A percentile compares a stretch with the other conserved stretches of the same genome.
These are phyloP conservation scores for Habropoda laboriosa DNA, from an alignment of 1,140 invertebrate genomes.

Conservation along the genomic window DNA sequence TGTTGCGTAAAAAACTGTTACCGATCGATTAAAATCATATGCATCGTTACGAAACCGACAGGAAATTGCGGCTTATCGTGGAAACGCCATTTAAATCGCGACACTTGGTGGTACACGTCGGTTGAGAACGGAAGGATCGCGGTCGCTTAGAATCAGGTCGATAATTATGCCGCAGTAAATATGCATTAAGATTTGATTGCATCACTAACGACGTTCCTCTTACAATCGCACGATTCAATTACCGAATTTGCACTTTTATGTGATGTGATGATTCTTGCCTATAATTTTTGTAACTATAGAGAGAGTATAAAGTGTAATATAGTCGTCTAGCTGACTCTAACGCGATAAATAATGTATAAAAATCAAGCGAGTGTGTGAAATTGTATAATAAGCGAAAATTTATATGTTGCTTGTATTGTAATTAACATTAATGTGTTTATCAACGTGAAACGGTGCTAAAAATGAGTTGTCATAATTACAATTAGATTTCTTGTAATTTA, in stretches of 20 bases:
- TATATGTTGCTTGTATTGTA: conserved; percentile 23
- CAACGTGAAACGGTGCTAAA: conserved; percentile 10
- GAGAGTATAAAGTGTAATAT: conserved; percentile 20
- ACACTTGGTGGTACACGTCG: not conserved
- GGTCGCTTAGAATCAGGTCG: not conserved
- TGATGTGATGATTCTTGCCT: conserved; percentile 33
- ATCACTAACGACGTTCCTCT: conserved; percentile 49
- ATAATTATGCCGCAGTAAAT: not conserved
- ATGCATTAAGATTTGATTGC: not conserved
- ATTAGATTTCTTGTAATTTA: conserved; percentile 5
- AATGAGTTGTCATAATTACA: not conserved
- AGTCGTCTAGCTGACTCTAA: not conserved
- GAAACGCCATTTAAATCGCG: not conserved
- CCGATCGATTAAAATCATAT: conserved; percentile 28
- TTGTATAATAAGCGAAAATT: conserved; percentile 10
- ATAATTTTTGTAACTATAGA: conserved; percentile 20
- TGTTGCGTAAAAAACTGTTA: conserved; percentile 8
- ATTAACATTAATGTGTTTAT: conserved; percentile 29
- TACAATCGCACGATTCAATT: conserved; percentile 24
- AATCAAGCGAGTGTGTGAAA: not conserved
- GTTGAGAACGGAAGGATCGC: not conserved
- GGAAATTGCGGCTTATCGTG: not conserved
- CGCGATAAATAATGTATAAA: conserved; percentile 14
- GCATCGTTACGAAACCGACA: conserved; percentile 27
- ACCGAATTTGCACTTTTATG: conserved; percentile 4